Evolutionary conservation across 2,888 invertebrate genomes (phyloP), one percentile per base, ranked within the genome.

Genomic region (Agrypnus murinus): DNA sequence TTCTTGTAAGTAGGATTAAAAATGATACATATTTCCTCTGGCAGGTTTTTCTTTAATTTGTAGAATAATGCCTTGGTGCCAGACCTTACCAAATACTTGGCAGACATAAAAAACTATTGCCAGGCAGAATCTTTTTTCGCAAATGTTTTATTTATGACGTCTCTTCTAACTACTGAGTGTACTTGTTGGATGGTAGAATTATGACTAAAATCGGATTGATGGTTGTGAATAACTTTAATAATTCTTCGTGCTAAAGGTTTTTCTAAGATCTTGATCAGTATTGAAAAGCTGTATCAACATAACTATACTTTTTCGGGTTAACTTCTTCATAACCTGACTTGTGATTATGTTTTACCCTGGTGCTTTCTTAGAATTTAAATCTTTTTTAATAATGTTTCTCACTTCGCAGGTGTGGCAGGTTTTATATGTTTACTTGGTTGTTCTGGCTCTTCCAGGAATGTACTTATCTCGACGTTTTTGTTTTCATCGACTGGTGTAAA

Each of bases 391-490:
- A 14, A 31, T 25, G 6, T 59, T 25, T 17, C 0, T 59, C 15
- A 59, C 32, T 43, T 40, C 58, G 1, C 6, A 43, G 19, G 59
- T 45, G 45, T 59, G 15, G 36, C 57, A 2, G 17, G 8, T n/a
- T n/a, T n/a, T n/a, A n/a, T n/a, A n/a, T n/a, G n/a, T n/a, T n/a
- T n/a, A n/a, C n/a, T n/a, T n/a, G 9, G 2, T 10, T 57, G 57
- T 58, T 58, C 40, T 32, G 14, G 12, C 55, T 34, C 55, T 55
- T 55, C 55, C 14, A 55, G 55, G 55, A 55, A 55, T 55, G 19
- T 34, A 17, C 15, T 14, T 17, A 46, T 15, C 10, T 46, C 15
- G 46, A 8, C 4, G 17, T 15, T 10, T 17, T 55, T 34, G 19
- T 34, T 19, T 34, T 55, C 55, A 19, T 32, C 55, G 9, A 19